Evolutionary conservation across 2,888 invertebrate genomes (phyloP), one percentile per base, ranked within the genome.

Genomic region (Cephus spinipes): DNA sequence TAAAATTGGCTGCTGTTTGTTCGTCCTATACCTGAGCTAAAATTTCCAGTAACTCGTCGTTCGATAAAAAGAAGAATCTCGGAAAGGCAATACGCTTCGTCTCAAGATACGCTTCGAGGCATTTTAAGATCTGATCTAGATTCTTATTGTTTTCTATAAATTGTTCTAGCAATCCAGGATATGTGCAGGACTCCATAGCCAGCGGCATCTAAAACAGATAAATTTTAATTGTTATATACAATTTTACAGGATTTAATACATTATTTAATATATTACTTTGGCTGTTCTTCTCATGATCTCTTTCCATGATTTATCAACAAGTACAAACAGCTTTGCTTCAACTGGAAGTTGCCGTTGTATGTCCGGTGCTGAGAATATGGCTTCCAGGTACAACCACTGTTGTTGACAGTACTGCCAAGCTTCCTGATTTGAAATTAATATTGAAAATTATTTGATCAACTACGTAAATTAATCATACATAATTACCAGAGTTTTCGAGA

Each of bases 351-450:
- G 98, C 23, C 97, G 94, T 90, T 98, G 97, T 85, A 98, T 98
- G 89, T 98, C 98, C 0, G 98, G 97, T 0, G 98, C 98, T 12
- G 97, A 96, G 91, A 98, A 98, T 88, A 98, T 98, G 0, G 98
- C 97, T 91, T 98, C 98, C 86, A 98, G 92, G 89, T 98, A 98
- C 69, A 98, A 94, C 98, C 98, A 98, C n/a, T 96, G 96, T 85
- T 96, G 95, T 91, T 98, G 98, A 86, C 98, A 97, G 79, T 94
- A 93, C 85, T 94, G 93, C 98, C 98, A 98, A 89, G 96, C 96
- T 90, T 98, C 98, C 97, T 96, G 88, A 77, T 55, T 55, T 23
- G 55, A 55, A 23, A 55, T 55, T 2, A 87, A 73, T 77, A 82
- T 76, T 23, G 71, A 74, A 74, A 40, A 75, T 71, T 34, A 76